Evolutionary conservation across 1,140 invertebrate genomes (phyloP), one percentile per base, ranked within the genome.

Genomic region (Amyelois transitella): DNA sequence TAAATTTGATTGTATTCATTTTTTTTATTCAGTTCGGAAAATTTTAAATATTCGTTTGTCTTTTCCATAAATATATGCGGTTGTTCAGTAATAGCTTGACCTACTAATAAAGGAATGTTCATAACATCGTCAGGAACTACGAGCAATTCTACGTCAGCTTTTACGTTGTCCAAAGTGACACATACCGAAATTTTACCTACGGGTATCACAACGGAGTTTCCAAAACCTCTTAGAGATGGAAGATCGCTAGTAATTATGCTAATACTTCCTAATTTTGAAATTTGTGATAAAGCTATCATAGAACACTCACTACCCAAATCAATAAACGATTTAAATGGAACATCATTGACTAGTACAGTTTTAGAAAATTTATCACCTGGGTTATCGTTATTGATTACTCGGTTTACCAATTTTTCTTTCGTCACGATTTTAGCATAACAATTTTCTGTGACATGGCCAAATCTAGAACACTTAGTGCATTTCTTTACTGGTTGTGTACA

Each of bases 401-500:
- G n/a, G n/a, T n/a, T n/a, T n/a, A 28, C 25, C 5, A 6, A 6
- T 28, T 28, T 28, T 28, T 28, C 25, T 28, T 5, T 12, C 6
- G 25, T 5, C n/a, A n/a, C n/a, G 5, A 48, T n/a, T 20, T 48
- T n/a, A 12, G 14, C 25, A 17, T 18, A 44, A 22, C 38, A 53
- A 4, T 25, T 17, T 6, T 4, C 18, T 7, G 18, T 22, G 14
- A n/a, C 17, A 25, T 53, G 43, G 0, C 43, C 52, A n/a, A n/a
- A n/a, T n/a, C 6, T 8, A 20, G 6, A n/a, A 22, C 51, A 52
- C 6, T 43, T 43, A 8, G 5, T 22, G 17, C 51, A 52, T 52
- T 52, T 52, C n/a, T n/a, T 21, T 43, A 52, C 43, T 0, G 51
- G 51, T 32, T 52, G 19, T 10, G 28, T 3, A 7, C 51, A 52